Evolutionary conservation across 2,113 vertebrate genomes (phyloP).

Genomic region (Gymnogyps californianus): DNA sequence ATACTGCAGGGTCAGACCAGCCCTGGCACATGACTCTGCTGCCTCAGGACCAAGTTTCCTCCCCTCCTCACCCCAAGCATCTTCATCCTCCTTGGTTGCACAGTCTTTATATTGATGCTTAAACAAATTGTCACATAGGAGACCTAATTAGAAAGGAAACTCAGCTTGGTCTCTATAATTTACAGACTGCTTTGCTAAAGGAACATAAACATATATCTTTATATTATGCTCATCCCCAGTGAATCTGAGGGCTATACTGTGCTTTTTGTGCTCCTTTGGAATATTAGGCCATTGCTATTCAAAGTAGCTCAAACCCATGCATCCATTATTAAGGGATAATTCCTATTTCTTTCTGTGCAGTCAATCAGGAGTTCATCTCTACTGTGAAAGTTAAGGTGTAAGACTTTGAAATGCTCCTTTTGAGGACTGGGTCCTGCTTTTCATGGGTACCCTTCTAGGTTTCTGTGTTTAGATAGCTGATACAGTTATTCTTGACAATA

Average conservation of each 20-base stretch:
- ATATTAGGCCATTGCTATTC: not conserved
- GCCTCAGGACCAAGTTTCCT: not conserved
- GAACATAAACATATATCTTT: not conserved
- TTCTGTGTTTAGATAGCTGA: not conserved
- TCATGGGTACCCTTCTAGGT: not conserved
- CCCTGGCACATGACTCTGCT: not conserved
- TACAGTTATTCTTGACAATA: not conserved
- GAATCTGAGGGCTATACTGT: not conserved
- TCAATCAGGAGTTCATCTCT: not conserved
- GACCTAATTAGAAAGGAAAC: not conserved
- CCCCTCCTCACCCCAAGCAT: not conserved
- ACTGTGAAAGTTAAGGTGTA: not conserved
- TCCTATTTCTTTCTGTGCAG: not conserved
- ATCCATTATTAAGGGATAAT: not conserved
- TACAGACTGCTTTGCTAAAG: not conserved
- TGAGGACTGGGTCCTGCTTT: not conserved
- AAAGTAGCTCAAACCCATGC: not conserved
- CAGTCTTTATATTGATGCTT: not conserved
- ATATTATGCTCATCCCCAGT: no score
- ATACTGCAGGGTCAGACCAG: not conserved
- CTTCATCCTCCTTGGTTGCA: not conserved
- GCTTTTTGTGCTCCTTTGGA: not conserved
- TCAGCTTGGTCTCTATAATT: not conserved
- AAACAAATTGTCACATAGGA: not conserved
- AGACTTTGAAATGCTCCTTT: not conserved